Evolutionary conservation across 2,797 vertebrate species (phyloP).

Genomic region (Centropyge bicolor): DNA sequence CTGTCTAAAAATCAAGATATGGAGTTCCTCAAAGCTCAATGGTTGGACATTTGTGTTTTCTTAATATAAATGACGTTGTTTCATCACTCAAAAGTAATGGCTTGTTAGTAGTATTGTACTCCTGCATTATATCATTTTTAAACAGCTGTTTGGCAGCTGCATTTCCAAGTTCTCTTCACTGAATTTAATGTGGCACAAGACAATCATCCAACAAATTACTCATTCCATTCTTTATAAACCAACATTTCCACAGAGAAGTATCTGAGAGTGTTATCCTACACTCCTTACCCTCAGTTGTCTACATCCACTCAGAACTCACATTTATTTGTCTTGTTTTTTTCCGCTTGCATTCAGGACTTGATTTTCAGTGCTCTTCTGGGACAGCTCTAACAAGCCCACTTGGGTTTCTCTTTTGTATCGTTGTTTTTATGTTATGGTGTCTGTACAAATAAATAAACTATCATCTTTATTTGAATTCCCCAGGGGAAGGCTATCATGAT

Average conservation of each 20-base stretch:
- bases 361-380: constrained; percentile 28
- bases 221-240: neutral
- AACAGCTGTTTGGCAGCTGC: neutral
- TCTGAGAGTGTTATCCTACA: neutral
- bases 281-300: neutral
- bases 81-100: neutral
- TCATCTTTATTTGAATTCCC: constrained; percentile 9
- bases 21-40: constrained; percentile 5
- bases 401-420: constrained; percentile 12
- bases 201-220: neutral
- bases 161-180: neutral
- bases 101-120: neutral
- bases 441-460: constrained; percentile 15
- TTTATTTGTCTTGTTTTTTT: neutral
- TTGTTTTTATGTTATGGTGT: constrained; percentile 3
- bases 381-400: constrained; percentile 19
- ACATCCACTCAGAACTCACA: neutral
- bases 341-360: constrained; percentile 10
- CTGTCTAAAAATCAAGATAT: neutral
- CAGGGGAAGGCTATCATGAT: neutral
- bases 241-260: neutral
- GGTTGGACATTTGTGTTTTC: neutral
- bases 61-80: neutral
- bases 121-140: neutral
- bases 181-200: neutral